Evolutionary conservation across 2,113 vertebrate species (phyloP).

Genomic region (Piaya cayana): DNA sequence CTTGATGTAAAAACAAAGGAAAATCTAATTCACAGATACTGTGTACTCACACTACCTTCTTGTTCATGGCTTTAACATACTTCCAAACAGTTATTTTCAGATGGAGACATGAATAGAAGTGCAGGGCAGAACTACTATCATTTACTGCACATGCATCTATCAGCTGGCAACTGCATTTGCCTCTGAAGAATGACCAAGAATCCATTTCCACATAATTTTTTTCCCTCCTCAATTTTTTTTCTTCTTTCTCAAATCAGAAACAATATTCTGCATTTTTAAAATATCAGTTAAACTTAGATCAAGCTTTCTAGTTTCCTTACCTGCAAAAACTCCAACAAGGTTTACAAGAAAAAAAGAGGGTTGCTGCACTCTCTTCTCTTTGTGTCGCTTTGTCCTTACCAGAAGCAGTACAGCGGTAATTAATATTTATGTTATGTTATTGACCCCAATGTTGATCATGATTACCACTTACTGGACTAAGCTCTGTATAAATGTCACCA

Average conservation of each 20-base stretch:
- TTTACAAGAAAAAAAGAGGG: not conserved
- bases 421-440: not conserved
- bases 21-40: conserved; percentile 44
- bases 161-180: conserved; percentile 36
- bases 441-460: not conserved
- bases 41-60: conserved; percentile 29
- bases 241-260: conserved; percentile 17
- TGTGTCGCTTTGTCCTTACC: not conserved
- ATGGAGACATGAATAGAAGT: conserved; percentile 30
- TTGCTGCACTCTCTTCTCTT: not conserved
- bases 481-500: conserved; percentile 17
- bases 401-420: not conserved
- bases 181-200: conserved; percentile 46
- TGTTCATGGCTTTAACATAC: conserved; percentile 33
- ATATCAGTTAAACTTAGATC: not conserved
- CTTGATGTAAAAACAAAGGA: conserved; percentile 43
- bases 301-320: not conserved
- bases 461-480: conserved; percentile 24
- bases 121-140: not conserved
- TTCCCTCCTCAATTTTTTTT: too few species aligned
- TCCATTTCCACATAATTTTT: not conserved
- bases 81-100: conserved; percentile 58
- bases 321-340: not conserved
- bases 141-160: conserved; percentile 23
- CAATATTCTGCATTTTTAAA: conserved; percentile 18